Conservation (phyloP, 2,888 invertebrate genomes). For the Drosophila affinis region DNA sequence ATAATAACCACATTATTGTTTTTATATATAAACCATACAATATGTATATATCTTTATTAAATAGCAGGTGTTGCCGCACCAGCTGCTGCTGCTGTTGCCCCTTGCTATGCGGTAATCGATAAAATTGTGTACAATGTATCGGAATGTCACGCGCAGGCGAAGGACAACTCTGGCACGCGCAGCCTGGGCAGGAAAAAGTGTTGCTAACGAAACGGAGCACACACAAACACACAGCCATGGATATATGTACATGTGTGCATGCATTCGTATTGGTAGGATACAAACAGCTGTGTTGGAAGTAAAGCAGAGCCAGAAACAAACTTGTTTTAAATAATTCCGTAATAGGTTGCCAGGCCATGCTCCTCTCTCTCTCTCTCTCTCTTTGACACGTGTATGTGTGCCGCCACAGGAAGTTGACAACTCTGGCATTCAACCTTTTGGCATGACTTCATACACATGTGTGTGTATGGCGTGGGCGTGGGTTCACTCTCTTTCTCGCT, state of each 20-base stretch:
- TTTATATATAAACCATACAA: neutral
- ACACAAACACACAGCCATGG: conserved; percentile 42
- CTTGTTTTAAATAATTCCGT: conserved; percentile 13
- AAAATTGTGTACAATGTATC: conserved; percentile 62
- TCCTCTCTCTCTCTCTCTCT: neutral
- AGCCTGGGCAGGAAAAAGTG: conserved; percentile 37
- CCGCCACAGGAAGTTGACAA: conserved; percentile 49
- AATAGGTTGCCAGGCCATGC: conserved; percentile 1
- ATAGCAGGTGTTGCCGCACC: neutral
- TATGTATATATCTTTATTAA: neutral
- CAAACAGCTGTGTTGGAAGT: neutral
- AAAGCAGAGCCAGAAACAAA: conserved; percentile 39
- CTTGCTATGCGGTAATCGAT: conserved; percentile 64
- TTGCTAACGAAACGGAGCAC: conserved; percentile 35
- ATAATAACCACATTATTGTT: neutral
- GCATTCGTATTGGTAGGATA: neutral
- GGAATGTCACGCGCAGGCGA: conserved; percentile 73
- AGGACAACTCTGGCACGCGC: conserved; percentile 64
- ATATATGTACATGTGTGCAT: neutral
- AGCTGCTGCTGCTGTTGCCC: neutral
- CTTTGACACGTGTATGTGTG: conserved; percentile 42
- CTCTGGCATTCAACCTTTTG: conserved; percentile 25
- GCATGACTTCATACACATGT: neutral
- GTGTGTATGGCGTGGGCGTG: conserved; percentile 19
- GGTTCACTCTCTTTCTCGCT: conserved; percentile 5